phyloP scores from a whole-genome alignment of 2,113 vertebrate species.

The Hydropotes inermis region DNA sequence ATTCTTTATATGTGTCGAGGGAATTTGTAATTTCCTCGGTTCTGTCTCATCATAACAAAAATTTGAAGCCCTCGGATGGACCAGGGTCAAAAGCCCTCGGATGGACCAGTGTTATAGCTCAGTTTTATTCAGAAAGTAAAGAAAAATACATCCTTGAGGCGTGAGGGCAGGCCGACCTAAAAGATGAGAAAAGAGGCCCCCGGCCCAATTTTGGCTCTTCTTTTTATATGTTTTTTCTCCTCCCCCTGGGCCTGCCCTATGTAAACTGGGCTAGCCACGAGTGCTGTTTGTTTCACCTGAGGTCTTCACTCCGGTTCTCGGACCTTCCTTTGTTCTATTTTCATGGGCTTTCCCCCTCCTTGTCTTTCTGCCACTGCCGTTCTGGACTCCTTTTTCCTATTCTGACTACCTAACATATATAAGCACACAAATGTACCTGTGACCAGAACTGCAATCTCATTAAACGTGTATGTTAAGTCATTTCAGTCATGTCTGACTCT shows the following conservation, averaged over 20 bases:
- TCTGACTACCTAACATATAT: background rate
- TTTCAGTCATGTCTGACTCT: background rate
- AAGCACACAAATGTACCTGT: too few relatives aligned
- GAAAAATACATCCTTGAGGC: background rate
- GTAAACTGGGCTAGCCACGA: background rate
- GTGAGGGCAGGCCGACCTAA: background rate
- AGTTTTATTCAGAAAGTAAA: background rate
- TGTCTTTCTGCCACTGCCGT: background rate
- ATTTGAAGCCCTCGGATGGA: background rate
- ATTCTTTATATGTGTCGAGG: rapidly evolving
- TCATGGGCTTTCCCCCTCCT: background rate
- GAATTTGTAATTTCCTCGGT: background rate
- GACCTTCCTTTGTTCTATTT: background rate
- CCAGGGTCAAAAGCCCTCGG: background rate
- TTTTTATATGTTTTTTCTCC: background rate
- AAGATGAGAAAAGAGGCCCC: background rate
- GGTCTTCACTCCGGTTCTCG: background rate
- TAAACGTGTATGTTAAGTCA: background rate
- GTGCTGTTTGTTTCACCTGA: background rate
- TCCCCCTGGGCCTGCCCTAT: background rate
- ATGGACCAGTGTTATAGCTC: background rate
- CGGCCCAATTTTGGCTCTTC: background rate
- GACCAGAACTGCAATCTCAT: background rate
- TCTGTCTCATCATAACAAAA: background rate
- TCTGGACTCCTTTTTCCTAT: background rate